Percentiles rank a stretch among this genome's conserved stretches.
Evolutionary conservation across 1,140 invertebrate species (phyloP).

Genomic region (Leptestheria dahalacensis): DNA sequence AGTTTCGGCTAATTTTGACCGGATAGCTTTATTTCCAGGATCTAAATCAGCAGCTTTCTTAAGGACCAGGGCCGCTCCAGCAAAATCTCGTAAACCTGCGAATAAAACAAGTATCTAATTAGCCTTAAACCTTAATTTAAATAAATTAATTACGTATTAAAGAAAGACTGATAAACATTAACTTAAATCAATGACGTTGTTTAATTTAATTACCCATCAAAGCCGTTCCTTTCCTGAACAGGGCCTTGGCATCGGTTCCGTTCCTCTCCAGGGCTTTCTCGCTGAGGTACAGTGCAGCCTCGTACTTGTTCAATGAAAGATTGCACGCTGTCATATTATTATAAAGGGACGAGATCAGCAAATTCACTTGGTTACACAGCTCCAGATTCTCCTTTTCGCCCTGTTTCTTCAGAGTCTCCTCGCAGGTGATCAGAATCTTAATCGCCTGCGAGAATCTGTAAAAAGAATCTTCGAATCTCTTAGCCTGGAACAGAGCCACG

Average conservation of each 20-base stretch:
- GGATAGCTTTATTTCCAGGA: slow-evolving; percentile 1
- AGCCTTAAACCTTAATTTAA: neutral
- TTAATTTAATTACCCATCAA: neutral
- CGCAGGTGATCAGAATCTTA: neutral
- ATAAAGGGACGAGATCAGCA: neutral
- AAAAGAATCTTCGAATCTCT: neutral
- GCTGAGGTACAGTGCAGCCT: neutral
- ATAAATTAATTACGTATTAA: neutral
- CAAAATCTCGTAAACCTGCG: neutral
- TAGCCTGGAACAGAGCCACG: neutral
- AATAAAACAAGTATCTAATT: neutral
- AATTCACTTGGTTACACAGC: neutral
- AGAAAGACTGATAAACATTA: no score
- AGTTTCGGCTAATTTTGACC: neutral
- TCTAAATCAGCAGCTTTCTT: neutral
- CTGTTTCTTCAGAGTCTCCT: neutral
- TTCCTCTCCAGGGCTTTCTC: neutral
- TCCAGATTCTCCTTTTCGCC: neutral
- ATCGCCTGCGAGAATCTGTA: neutral
- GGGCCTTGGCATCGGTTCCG: neutral
- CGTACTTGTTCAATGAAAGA: neutral
- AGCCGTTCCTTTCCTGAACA: slow-evolving; percentile 1
- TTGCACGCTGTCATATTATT: slow-evolving; percentile 5
- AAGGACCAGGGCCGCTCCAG: neutral
- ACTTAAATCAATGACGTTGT: neutral